Conservation (phyloP, 2,113 vertebrate species). For the Pollimyrus isidori region DNA sequence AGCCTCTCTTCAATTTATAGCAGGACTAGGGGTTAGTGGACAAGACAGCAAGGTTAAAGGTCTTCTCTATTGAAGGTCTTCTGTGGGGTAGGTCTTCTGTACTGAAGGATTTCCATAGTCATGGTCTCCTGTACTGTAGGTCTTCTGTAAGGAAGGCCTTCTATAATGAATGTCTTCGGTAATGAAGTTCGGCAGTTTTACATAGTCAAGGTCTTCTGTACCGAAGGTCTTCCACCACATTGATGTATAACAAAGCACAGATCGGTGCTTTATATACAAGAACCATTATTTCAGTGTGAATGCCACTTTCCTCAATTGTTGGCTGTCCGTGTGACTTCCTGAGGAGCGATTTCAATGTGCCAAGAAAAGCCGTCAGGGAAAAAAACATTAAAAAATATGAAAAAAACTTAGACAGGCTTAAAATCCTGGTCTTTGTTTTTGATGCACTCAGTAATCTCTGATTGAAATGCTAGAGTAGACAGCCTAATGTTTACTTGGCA, state of each 20-base stretch:
- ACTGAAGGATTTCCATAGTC: not conserved
- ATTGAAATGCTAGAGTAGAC: constrained; percentile 3
- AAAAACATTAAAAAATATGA: not conserved
- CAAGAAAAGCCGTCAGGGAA: not conserved
- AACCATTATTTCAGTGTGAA: not conserved
- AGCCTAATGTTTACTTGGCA: constrained; percentile 18
- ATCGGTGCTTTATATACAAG: not conserved
- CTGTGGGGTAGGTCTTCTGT: not conserved
- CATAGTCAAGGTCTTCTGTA: not conserved
- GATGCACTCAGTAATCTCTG: not conserved
- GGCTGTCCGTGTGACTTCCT: not conserved
- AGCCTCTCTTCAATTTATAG: not conserved
- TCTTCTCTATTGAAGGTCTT: not conserved
- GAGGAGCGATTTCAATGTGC: not conserved
- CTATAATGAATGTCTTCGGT: not conserved
- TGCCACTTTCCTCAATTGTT: not conserved
- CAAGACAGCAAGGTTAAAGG: not conserved
- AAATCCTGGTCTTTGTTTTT: constrained; percentile 9
- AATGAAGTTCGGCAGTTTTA: not conserved
- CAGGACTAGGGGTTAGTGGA: not conserved
- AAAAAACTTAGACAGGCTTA: not conserved
- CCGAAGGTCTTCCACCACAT: not conserved
- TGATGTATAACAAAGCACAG: not conserved
- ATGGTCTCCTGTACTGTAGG: not conserved
- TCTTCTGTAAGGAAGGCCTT: not conserved